Conservation (phyloP, 1,140 invertebrate species). For the Bombus sibiricus region DNA sequence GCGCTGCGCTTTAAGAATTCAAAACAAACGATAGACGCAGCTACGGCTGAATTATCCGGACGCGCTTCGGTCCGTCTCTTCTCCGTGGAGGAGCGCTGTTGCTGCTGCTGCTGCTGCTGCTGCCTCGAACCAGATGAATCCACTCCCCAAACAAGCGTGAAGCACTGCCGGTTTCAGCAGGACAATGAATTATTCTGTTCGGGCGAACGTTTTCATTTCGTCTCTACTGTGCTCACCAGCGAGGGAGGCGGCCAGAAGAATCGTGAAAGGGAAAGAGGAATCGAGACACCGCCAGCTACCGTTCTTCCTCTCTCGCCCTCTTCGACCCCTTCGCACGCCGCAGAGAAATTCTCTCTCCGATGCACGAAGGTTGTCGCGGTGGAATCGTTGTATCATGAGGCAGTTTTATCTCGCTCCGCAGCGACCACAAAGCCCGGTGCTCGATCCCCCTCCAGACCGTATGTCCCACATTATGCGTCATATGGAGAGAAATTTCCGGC, state of each 20-base stretch:
- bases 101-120: background rate
- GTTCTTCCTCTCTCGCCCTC: background rate
- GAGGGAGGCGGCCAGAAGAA: slow-evolving; percentile 28
- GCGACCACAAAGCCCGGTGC: slow-evolving; percentile 25
- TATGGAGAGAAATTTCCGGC: slow-evolving; percentile 60
- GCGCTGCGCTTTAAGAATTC: slow-evolving; percentile 45
- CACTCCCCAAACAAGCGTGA: slow-evolving; percentile 73
- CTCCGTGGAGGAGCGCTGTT: slow-evolving; percentile 49
- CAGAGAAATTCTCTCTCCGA: background rate
- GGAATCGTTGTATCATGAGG: slow-evolving; percentile 47
- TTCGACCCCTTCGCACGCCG: slow-evolving; percentile 27
- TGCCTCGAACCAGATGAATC: slow-evolving; percentile 68
- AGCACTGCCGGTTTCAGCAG: slow-evolving; percentile 64
- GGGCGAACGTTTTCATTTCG: slow-evolving; percentile 76
- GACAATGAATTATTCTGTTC: slow-evolving; percentile 78
- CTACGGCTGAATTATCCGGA: slow-evolving; percentile 40
- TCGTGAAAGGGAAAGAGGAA: slow-evolving; percentile 46
- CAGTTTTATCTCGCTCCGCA: slow-evolving; percentile 58
- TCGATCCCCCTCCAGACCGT: slow-evolving; percentile 5
- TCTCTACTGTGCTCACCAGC: slow-evolving; percentile 35
- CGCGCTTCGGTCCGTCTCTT: slow-evolving; percentile 27
- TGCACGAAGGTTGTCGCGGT: slow-evolving; percentile 21
- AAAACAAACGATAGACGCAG: slow-evolving; percentile 54
- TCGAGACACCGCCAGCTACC: slow-evolving; percentile 8
- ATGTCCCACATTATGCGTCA: slow-evolving; percentile 47